Evolutionary conservation across 2,797 vertebrate species (phyloP), one percentile per base, ranked within the genome.

Genomic region (Valencia hispanica): DNA sequence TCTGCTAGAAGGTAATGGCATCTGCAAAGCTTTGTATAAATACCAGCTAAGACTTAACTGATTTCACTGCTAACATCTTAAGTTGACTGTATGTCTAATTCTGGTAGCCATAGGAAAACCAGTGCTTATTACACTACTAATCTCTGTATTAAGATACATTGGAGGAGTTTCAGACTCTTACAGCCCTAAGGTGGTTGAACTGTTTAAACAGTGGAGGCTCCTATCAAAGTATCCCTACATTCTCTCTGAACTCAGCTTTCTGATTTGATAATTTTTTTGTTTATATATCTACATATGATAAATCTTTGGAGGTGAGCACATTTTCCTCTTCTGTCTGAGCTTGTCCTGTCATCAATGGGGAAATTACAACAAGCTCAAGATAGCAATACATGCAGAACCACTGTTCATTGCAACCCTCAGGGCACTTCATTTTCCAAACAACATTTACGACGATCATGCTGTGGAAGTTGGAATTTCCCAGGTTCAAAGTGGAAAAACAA

Each of bases 51-150:
- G 14, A 71, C 30, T 36, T 34, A 39, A 53, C 70, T 39, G 20
- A 53, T 8, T 3, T n/a, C 32, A 70, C 34, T 71, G 48, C 22
- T 34, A 72, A 41, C n/a, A 61, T 82, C 81, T 61, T 80, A 53
- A 83, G 86, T 82, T 75, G 83, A 72, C 75, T 34, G 15, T 47
- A 43, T 57, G 47, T 78, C 86, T 88, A 93, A 93, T 93, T 92
- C 75, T 66, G 74, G 78, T 89, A 71, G 66, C 72, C 32, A 68
- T 65, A 79, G 91, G 88, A 86, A 82, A 81, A 79, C 74, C 79
- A 77, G 81, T 76, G 77, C 80, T 84, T 82, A 78, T 82, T 84
- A 82, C 73, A 90, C 68, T 69, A 76, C 69, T 81, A 77, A 85
- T 51, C 32, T 79, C 77, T 81, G 75, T 50, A 39, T 43, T 41